Evolutionary conservation across 2,888 invertebrate species (phyloP), one percentile per base, ranked within the genome.

Genomic region (Cerastis rubricosa): DNA sequence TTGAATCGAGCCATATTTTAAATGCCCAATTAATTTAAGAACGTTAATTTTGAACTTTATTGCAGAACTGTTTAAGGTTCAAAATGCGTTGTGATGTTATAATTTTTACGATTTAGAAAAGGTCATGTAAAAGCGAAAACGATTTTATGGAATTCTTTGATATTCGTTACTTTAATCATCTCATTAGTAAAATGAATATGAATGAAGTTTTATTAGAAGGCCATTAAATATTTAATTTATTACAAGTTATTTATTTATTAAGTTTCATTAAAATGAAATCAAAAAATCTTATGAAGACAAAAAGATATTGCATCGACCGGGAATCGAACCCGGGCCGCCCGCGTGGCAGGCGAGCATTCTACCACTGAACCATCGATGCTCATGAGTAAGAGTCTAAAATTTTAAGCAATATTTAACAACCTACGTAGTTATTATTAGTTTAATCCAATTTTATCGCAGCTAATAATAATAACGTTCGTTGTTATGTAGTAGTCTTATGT

Each of bases 281-380:
- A 51, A 40, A 43, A 14, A n/a, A 35, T 19, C 0, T 11, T 4
- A 61, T 4, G 25, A 59, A 73, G 47, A 5, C 54, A 81, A 87
- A 88, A 88, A 81, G 61, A 2, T 1, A 1, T 11, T 94, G 94
- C 94, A 94, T 95, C 94, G 94, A 93, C 95, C 95, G 94, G 94
- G 94, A 94, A 94, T 94, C 94, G 94, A 94, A 94, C 94, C 94
- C 93, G 94, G 93, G 93, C 93, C 93, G 93, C 94, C 96, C 95
- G 96, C 96, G 96, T 96, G 95, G 95, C 96, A 96, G 96, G 96
- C 96, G 96, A 96, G 96, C 96, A 96, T 96, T 96, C 96, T 96
- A 96, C 96, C 96, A 96, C 96, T 96, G 96, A 96, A 96, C 96
- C 96, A 96, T 95, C 96, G 96, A 96, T 96, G 96, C 95, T 95